Evolutionary conservation across 2,888 invertebrate species (phyloP).

Genomic region (Cremastinae sp.): DNA sequence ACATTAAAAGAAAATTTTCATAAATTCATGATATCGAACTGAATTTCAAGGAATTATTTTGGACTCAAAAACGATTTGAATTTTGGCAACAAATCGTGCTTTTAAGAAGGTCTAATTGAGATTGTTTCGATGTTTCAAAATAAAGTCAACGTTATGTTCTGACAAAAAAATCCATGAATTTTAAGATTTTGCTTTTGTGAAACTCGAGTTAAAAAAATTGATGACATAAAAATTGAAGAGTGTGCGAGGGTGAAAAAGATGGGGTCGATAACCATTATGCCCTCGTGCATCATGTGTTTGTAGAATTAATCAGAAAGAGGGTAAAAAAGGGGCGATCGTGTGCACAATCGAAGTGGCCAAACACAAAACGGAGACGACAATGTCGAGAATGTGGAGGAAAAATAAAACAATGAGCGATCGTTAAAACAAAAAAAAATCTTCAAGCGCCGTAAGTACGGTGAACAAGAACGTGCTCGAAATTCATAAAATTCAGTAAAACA

Average conservation of each 20-base stretch:
- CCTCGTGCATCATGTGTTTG: conserved; percentile 32
- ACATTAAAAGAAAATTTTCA: too few relatives aligned
- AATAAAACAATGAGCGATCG: conserved; percentile 5
- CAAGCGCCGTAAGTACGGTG: not conserved
- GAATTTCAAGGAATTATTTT: too few relatives aligned
- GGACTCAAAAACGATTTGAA: too few relatives aligned
- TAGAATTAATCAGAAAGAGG: conserved; percentile 42
- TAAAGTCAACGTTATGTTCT: too few relatives aligned
- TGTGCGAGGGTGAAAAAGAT: not conserved
- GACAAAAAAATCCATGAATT: too few relatives aligned
- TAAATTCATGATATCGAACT: too few relatives aligned
- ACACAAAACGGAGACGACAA: conserved; percentile 42
- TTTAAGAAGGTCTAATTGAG: too few relatives aligned
- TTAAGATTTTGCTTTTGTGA: too few relatives aligned
- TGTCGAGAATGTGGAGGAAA: conserved; percentile 21
- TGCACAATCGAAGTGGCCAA: conserved; percentile 13
- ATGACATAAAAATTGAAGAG: conserved; percentile 5
- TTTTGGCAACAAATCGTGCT: too few relatives aligned
- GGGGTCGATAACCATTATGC: conserved; percentile 44
- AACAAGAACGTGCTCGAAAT: conserved; percentile 9
- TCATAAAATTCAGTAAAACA: too few relatives aligned
- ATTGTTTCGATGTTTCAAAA: too few relatives aligned
- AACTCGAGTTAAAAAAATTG: not conserved
- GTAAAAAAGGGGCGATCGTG: conserved; percentile 28
- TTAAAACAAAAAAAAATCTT: conserved; percentile 5